These are phyloP conservation scores for Machimus rusticus DNA, from an alignment of 2,888 invertebrate species.

Conservation along the genomic window DNA sequence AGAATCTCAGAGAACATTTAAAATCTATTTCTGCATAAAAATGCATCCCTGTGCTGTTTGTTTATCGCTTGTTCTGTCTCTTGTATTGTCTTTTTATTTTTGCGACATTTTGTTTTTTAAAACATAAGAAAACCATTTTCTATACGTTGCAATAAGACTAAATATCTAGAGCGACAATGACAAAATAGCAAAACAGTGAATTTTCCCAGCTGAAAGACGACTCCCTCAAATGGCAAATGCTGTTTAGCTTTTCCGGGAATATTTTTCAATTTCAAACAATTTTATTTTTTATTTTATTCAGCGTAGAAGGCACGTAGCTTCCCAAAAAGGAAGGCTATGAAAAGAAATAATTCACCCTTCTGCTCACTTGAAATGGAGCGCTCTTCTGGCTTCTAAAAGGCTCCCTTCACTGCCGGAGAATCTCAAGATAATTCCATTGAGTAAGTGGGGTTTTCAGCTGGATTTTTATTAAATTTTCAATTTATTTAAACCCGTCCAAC, in stretches of 20 bases:
- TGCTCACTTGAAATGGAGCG: constrained; percentile 5
- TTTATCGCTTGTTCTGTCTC: neutral
- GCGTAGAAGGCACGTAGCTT: neutral
- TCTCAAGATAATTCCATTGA: constrained; percentile 31
- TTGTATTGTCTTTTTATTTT: neutral
- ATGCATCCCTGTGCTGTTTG: neutral
- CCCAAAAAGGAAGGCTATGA: neutral
- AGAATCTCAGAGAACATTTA: neutral
- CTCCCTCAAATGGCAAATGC: neutral
- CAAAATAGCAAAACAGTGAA: neutral
- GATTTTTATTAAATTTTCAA: constrained; percentile 40
- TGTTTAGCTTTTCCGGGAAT: neutral
- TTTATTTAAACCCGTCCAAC: constrained; percentile 17
- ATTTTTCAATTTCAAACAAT: neutral
- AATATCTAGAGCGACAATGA: neutral
- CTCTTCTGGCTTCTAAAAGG: neutral
- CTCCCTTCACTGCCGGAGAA: neutral
- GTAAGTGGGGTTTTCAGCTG: neutral
- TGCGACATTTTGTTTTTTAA: neutral
- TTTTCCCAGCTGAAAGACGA: neutral
- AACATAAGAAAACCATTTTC: neutral
- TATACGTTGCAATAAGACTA: neutral
- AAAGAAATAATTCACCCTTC: constrained; percentile 15
- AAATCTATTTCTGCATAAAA: neutral
- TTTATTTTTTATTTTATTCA: neutral